Percentiles rank a stretch among this genome's conserved stretches.
Evolutionary conservation across 2,888 invertebrate genomes (phyloP).

Genomic region (Rutpela maculata): DNA sequence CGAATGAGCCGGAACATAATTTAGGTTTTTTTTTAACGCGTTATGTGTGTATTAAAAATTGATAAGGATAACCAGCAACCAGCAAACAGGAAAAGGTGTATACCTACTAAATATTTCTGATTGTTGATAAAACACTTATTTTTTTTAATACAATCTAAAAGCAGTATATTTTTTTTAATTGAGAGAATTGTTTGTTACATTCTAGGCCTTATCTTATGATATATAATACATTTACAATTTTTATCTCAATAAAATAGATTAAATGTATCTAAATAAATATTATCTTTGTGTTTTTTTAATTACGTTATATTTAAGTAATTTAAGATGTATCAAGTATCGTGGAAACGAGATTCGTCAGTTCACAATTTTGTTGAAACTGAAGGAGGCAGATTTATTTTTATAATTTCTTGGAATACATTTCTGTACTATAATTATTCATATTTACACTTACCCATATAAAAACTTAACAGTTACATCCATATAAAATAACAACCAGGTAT

Average conservation of each 20-base stretch:
- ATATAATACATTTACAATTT: constrained; percentile 14
- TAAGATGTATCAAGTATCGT: neutral
- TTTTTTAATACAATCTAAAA: constrained; percentile 7
- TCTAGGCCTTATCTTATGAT: constrained; percentile 19
- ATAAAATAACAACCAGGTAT: too few species aligned
- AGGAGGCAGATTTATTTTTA: too few species aligned
- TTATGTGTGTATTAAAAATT: neutral
- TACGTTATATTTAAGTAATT: neutral
- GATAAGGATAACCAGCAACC: neutral
- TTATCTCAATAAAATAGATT: constrained; percentile 32
- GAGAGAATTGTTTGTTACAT: constrained; percentile 27
- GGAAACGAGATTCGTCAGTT: too few species aligned
- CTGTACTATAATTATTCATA: too few species aligned
- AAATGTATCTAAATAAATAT: constrained; percentile 21
- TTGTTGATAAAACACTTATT: constrained; percentile 2
- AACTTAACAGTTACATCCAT: too few species aligned
- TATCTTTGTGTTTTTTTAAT: constrained; percentile 17
- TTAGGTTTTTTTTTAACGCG: neutral
- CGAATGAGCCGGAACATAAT: too few species aligned
- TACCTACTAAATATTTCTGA: neutral
- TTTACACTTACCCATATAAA: too few species aligned
- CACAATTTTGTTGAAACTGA: too few species aligned
- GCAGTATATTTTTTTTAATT: neutral
- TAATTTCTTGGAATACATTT: too few species aligned
- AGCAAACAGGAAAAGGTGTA: constrained; percentile 23